Evolutionary conservation across 2,113 vertebrate species (phyloP), one percentile per base, ranked within the genome.

Genomic region (Rhinolophus ferrumequinum): DNA sequence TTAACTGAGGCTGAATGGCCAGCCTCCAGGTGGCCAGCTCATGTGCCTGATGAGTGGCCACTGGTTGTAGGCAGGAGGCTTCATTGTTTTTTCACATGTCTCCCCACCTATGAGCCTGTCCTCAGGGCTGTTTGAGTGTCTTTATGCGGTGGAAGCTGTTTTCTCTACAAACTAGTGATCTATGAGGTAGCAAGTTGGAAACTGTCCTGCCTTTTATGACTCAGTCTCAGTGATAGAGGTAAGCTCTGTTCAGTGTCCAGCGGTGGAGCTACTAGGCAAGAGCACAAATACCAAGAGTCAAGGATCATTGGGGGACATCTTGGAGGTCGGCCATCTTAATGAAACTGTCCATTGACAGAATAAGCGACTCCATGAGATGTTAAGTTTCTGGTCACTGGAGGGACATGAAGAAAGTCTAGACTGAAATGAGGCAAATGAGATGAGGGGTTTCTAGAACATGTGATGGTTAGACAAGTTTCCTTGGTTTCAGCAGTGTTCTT

Each of bases 61-160:
- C 72, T 30, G 84, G 8, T 24, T 60, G 3, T 50, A 81, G 38
- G 2, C 16, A n/a, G 44, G 26, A 67, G 5, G 1, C 18, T 28
- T 8, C 50, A 14, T 4, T 62, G 4, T 82, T n/a, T 70, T 12
- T 62, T 26, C 38, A 52, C 4, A 2, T 35, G 3, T 11, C 26
- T 70, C 4, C 5, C 3, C 12, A 64, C 1, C 2, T 0, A 6
- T 8, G 12, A 6, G 2, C 35, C 44, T 70, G 7, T 47, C 5
- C 4, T 38, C 0, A 16, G 47, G 50, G 3, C 3, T 21, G 2
- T 54, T 58, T 52, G 41, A 85, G 14, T 22, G 3, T 72, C n/a
- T 60, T 92, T 2, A 18, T 6, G 15, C 35, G 9, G 8, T 6
- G 6, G 24, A 50, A 80, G 30, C 28, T 69, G 83, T 12, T 15